Conservation (phyloP, 2,113 vertebrate genomes). For the Herpailurus yagouaroundi region DNA sequence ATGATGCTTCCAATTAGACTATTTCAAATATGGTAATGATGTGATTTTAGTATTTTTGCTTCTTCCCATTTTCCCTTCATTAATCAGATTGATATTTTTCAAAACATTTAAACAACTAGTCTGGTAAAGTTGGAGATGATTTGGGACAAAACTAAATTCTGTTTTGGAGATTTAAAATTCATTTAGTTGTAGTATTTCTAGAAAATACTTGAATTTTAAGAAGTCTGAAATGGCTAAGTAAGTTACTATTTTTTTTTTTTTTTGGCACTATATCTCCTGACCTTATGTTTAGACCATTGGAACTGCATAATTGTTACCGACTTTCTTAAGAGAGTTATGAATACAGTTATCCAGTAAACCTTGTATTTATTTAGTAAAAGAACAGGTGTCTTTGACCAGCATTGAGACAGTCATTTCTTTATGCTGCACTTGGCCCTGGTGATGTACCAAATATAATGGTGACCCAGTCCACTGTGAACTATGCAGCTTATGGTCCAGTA, state of each 20-base stretch:
- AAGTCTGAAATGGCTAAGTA: background rate
- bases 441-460: background rate
- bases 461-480: background rate
- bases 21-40: background rate
- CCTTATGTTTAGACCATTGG: background rate
- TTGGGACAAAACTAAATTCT: background rate
- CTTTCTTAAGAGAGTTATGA: background rate
- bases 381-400: background rate
- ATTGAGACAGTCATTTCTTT: background rate
- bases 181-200: background rate
- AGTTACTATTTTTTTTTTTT: conserved; percentile 40
- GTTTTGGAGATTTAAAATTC: background rate
- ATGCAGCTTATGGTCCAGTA: background rate
- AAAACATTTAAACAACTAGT: background rate
- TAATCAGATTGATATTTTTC: conserved; percentile 28
- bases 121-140: conserved; percentile 10
- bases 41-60: background rate
- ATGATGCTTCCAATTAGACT: background rate
- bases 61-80: background rate
- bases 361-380: conserved; percentile 4
- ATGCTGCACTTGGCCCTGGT: background rate
- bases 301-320: background rate
- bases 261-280: background rate
- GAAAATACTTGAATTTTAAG: background rate
- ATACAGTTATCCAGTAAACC: background rate